A percentile compares a stretch with the other conserved stretches of the same genome.
Evolutionary conservation across 35 echinoderm and acorn worm genomes (phyloP).

Genomic region (Apostichopus japonicus): DNA sequence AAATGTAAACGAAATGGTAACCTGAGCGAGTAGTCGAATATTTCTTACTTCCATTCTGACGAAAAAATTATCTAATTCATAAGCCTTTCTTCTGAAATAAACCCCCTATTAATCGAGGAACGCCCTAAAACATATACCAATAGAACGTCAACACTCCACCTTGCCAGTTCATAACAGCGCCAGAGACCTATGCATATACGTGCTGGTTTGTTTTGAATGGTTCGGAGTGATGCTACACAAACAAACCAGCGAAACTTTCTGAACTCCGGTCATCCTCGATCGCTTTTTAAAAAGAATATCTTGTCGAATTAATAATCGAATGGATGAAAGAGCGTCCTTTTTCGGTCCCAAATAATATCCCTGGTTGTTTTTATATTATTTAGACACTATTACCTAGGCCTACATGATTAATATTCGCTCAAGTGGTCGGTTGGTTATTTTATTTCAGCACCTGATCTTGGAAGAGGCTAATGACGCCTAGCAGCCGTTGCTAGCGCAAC

Average conservation of each 20-base stretch:
- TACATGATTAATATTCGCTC: slow-evolving; percentile 40
- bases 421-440: not conserved
- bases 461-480: slow-evolving; percentile 60
- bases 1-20: no score
- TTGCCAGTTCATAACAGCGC: not conserved
- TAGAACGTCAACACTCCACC: slow-evolving; percentile 8
- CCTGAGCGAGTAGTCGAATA: not conserved
- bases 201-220: slow-evolving; percentile 45
- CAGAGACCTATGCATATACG: slow-evolving; percentile 21
- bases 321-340: slow-evolving; percentile 25
- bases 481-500: slow-evolving; percentile 64
- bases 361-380: slow-evolving; percentile 31
- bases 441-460: slow-evolving; percentile 33
- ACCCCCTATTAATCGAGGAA: not conserved
- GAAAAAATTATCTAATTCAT: not conserved
- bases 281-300: slow-evolving; percentile 40
- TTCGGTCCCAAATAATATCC: slow-evolving; percentile 9
- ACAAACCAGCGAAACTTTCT: slow-evolving; percentile 59
- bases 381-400: not conserved
- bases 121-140: not conserved
- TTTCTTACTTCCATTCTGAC: not conserved
- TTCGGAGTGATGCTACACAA: slow-evolving; percentile 45
- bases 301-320: slow-evolving; percentile 31
- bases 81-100: slow-evolving; percentile 19
- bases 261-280: slow-evolving; percentile 60